Conservation (phyloP, 1,140 invertebrate species). For the Tribolium madens region DNA sequence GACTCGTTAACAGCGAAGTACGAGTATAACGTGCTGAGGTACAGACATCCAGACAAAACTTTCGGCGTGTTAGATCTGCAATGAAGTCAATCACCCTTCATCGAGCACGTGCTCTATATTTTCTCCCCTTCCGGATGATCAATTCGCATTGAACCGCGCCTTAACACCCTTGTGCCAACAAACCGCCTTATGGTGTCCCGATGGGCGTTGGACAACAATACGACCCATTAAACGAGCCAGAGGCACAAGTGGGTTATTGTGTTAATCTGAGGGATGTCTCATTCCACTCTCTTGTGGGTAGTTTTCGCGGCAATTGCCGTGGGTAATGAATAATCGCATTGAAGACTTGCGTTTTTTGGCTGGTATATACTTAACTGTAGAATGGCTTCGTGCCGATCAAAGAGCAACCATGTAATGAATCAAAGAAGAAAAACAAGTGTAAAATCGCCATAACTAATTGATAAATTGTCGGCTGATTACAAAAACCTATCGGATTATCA, state of each 20-base stretch:
- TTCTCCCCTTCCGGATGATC: slow-evolving; percentile 9
- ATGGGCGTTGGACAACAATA: slow-evolving; percentile 16
- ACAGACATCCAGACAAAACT: not conserved
- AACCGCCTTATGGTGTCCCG: slow-evolving; percentile 33
- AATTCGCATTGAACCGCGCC: not conserved
- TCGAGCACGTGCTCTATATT: slow-evolving; percentile 17
- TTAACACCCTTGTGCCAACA: slow-evolving; percentile 31
- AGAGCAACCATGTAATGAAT: slow-evolving; percentile 37
- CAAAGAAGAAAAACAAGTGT: slow-evolving; percentile 34
- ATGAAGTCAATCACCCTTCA: not conserved
- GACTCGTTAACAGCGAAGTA: no score
- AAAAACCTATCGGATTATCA: slow-evolving; percentile 27
- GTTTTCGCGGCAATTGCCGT: not conserved
- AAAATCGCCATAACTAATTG: slow-evolving; percentile 36
- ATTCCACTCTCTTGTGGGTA: not conserved
- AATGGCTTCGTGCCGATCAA: slow-evolving; percentile 27
- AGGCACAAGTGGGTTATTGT: slow-evolving; percentile 35
- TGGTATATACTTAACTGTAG: slow-evolving; percentile 3
- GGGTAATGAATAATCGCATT: slow-evolving; percentile 5
- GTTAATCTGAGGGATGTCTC: not conserved
- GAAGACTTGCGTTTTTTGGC: not conserved
- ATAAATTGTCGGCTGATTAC: slow-evolving; percentile 30
- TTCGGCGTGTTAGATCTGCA: not conserved
- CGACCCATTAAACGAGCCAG: not conserved
- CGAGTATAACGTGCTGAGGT: no score